These are phyloP conservation scores for Lymantria monacha DNA, from an alignment of 2,888 invertebrate species.

Conservation along the genomic window DNA sequence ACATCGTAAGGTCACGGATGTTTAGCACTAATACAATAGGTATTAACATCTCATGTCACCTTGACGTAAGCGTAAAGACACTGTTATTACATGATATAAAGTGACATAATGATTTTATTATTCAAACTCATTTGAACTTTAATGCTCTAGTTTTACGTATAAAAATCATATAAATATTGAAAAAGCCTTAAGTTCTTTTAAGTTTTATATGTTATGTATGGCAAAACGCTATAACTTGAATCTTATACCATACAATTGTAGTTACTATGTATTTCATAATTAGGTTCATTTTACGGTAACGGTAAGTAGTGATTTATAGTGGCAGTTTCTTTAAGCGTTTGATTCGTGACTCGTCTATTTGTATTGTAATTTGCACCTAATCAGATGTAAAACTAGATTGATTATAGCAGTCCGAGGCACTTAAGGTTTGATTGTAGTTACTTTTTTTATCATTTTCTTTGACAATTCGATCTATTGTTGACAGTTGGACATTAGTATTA, in stretches of 20 bases:
- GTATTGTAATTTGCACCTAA: conserved; percentile 80
- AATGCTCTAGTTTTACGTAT: conserved; percentile 44
- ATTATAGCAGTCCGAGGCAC: conserved; percentile 62
- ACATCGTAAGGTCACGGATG: conserved; percentile 75
- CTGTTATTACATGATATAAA: conserved; percentile 41
- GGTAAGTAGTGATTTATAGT: conserved; percentile 13
- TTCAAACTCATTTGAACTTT: conserved; percentile 26
- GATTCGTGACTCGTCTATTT: conserved; percentile 76
- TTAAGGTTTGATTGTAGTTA: conserved; percentile 50
- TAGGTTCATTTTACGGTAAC: conserved; percentile 23
- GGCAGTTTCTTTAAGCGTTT: conserved; percentile 26
- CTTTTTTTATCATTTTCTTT: conserved; percentile 60
- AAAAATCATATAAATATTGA: conserved; percentile 37
- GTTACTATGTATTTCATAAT: conserved; percentile 11
- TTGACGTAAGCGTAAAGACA: conserved; percentile 73
- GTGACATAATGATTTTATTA: conserved; percentile 29
- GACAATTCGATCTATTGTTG: conserved; percentile 55
- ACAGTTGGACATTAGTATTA: conserved; percentile 39
- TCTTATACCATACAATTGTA: conserved; percentile 10
- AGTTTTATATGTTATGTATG: conserved; percentile 12
- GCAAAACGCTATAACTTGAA: conserved; percentile 21
- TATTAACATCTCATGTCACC: conserved; percentile 78
- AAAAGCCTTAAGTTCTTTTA: conserved; percentile 40
- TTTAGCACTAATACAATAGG: conserved; percentile 77
- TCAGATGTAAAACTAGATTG: conserved; percentile 79